Conservation (phyloP, 2,113 vertebrate species). For the Triplophysa rosa region DNA sequence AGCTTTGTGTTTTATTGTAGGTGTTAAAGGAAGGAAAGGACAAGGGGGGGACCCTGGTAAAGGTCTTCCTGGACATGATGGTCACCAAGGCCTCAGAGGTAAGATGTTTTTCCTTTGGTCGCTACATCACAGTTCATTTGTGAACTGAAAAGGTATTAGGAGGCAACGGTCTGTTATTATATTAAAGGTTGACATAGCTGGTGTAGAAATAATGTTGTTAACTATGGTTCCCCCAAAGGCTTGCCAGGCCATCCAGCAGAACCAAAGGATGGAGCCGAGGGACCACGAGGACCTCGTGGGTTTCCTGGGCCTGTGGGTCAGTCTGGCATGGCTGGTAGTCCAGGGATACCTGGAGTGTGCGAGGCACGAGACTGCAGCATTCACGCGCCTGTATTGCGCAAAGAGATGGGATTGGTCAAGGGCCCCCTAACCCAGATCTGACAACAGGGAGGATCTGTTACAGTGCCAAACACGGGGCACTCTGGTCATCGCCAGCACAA, state of each 20-base stretch:
- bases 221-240: conserved; percentile 47
- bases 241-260: conserved; percentile 66
- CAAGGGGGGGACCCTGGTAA: conserved; percentile 57
- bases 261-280: conserved; percentile 66
- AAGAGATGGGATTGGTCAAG: conserved; percentile 76
- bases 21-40: conserved; percentile 71
- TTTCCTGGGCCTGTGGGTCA: conserved; percentile 65
- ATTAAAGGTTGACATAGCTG: too few relatives aligned
- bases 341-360: conserved; percentile 68
- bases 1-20: conserved; percentile 54
- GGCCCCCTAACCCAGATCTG: conserved; percentile 64
- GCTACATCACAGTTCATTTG: background rate
- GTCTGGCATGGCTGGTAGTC: conserved; percentile 54
- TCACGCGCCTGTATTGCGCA: conserved; percentile 66
- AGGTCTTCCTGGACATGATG: conserved; percentile 64
- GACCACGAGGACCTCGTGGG: conserved; percentile 64
- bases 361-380: conserved; percentile 73
- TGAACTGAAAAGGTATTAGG: background rate
- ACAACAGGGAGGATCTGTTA: conserved; percentile 15
- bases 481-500: conserved; percentile 4
- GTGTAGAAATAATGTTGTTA: background rate
- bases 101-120: background rate
- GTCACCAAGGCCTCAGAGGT: conserved; percentile 69
- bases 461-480: background rate
- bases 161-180: background rate